Evolutionary conservation across 2,797 vertebrate species (phyloP), one percentile per base, ranked within the genome.

Genomic region (Remorina albescens): DNA sequence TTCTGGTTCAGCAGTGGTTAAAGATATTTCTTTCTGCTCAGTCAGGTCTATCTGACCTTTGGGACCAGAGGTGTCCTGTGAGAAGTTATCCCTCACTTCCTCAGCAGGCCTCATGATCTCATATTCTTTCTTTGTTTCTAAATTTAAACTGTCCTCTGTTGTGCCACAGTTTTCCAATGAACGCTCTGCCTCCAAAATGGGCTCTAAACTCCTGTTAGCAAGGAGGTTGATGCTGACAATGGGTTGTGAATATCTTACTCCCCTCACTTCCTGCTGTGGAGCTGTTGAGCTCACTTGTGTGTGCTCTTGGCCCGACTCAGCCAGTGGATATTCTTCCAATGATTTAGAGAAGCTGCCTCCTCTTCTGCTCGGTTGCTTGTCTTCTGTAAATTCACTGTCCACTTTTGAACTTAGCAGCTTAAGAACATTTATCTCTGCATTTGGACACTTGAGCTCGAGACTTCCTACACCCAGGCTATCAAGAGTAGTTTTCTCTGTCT

Each of bases 151-250:
- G 55, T 82, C 46, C 4, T 76, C 67, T 21, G 57, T n/a, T 73
- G 69, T 59, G 25, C 34, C 26, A n/a, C 34, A 25, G 18, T 57
- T 72, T 50, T 89, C 91, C 25, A 74, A 76, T 30, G 57, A 80
- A 53, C 57, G 63, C 23, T 90, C 84, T 1, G 78, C 68, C 76
- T 93, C 91, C 32, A 85, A 71, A 81, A 92, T 91, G 54, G 92
- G 83, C 67, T 93, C 89, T 55, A 92, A 80, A 76, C 60, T 86
- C 47, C 67, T 78, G n/a, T 82, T 50, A 19, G 81, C 34, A 3
- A 74, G 67, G 11, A 88, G 53, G 54, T 49, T 78, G 28, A 82
- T 49, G 37, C 60, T 72, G 37, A 78, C 73, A 46, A 90, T 86
- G 26, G 86, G 55, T 26, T 82, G 73, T 13, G 80, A 51, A 46